phyloP scores from a whole-genome alignment of 2,797 vertebrate genomes.

The Pantherophis vulpinus region DNA sequence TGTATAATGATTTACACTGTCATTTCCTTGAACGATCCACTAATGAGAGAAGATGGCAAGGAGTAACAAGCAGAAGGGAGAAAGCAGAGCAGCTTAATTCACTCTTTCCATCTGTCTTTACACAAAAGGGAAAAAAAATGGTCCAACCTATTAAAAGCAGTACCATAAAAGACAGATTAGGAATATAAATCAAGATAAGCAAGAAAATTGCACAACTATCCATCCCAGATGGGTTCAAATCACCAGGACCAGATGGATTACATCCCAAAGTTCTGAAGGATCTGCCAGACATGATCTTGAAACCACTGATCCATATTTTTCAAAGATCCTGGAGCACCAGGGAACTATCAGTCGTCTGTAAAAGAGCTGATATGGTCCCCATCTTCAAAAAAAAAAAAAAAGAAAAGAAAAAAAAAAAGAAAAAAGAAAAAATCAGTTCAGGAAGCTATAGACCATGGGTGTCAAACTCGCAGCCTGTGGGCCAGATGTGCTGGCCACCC shows the following conservation, averaged over 20 bases:
- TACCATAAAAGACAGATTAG: neutral
- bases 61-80: neutral
- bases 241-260: neutral
- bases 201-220: neutral
- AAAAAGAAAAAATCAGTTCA: neutral
- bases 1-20: neutral
- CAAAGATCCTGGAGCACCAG: neutral
- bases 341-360: neutral
- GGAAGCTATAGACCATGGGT: neutral
- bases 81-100: neutral
- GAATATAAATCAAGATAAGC: neutral
- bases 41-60: neutral
- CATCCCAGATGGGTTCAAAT: neutral
- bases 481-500: no score
- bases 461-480: accelerated
- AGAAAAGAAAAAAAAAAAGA: no score
- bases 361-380: neutral
- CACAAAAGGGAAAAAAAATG: neutral
- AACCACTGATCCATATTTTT: neutral
- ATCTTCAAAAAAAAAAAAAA: neutral
- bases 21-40: neutral
- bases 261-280: neutral
- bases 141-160: neutral
- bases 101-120: neutral
- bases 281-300: neutral